Conservation (phyloP, 2,797 vertebrate species). For the Danio choprae region DNA sequence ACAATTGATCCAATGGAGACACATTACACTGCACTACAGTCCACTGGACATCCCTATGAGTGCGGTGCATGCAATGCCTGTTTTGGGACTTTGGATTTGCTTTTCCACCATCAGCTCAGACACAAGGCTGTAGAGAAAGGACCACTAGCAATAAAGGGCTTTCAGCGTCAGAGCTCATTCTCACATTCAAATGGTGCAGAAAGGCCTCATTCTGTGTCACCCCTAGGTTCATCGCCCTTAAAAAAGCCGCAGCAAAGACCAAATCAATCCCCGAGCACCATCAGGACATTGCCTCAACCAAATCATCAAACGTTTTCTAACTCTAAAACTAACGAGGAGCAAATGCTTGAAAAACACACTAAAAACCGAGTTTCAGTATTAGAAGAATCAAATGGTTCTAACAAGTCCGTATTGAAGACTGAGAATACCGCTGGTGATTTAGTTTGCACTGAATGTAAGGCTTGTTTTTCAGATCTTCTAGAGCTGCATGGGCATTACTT, state of each 20-base stretch:
- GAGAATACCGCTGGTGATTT: conserved; percentile 57
- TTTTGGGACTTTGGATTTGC: conserved; percentile 75
- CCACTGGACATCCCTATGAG: conserved; percentile 73
- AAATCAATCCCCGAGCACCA: conserved; percentile 1
- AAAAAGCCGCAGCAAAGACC: neutral
- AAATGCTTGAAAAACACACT: conserved; percentile 15
- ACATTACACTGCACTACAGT: conserved; percentile 29
- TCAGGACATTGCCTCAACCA: neutral
- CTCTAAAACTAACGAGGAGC: neutral
- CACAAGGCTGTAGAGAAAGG: conserved; percentile 68
- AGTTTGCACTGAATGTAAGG: conserved; percentile 75
- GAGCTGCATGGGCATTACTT: conserved; percentile 82
- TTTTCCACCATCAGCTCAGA: conserved; percentile 78
- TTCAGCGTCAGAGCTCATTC: neutral
- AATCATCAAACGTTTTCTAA: neutral
- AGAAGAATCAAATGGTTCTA: neutral
- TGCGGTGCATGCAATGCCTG: conserved; percentile 77
- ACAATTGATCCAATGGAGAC: conserved; percentile 33
- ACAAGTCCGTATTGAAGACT: neutral
- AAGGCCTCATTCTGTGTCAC: conserved; percentile 1
- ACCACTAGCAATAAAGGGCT: conserved; percentile 33
- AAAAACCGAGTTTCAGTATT: neutral
- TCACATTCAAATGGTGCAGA: conserved; percentile 13
- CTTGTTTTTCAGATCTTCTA: conserved; percentile 68
- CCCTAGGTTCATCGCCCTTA: conserved; percentile 8